phyloP scores from a whole-genome alignment of 1,140 invertebrate genomes.

The Ips nitidus region DNA sequence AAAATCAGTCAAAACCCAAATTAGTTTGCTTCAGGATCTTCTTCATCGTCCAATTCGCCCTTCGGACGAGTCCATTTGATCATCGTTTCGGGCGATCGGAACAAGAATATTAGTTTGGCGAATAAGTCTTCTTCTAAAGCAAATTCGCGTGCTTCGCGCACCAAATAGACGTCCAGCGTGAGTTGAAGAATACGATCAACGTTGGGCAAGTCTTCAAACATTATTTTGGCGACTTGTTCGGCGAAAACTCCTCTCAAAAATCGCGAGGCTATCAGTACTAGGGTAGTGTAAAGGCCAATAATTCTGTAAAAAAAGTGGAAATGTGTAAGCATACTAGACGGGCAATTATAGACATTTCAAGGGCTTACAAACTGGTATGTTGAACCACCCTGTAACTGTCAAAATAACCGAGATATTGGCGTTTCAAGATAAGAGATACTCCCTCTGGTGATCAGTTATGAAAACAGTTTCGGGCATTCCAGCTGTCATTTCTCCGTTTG shows the following conservation, averaged over 20 bases:
- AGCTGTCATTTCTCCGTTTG: too few relatives aligned
- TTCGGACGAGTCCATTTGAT: slow-evolving; percentile 88
- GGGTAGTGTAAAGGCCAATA: slow-evolving; percentile 94
- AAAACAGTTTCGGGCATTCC: too few relatives aligned
- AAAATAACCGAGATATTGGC: too few relatives aligned
- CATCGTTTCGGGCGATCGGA: slow-evolving; percentile 95
- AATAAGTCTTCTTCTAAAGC: slow-evolving; percentile 97
- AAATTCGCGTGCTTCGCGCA: slow-evolving; percentile 92
- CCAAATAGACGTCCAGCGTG: slow-evolving; percentile 95
- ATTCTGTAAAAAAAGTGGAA: slow-evolving; percentile 67
- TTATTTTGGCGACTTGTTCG: slow-evolving; percentile 86
- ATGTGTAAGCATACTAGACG: neutral
- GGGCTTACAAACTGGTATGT: too few relatives aligned
- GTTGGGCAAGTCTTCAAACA: slow-evolving; percentile 96
- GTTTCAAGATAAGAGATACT: too few relatives aligned
- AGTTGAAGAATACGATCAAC: slow-evolving; percentile 92
- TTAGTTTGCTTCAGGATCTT: slow-evolving; percentile 54
- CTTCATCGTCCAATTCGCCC: slow-evolving; percentile 51
- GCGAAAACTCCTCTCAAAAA: slow-evolving; percentile 84
- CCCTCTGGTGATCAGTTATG: too few relatives aligned
- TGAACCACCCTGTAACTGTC: too few relatives aligned
- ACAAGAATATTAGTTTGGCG: slow-evolving; percentile 98
- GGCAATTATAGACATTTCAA: too few relatives aligned
- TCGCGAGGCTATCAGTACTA: slow-evolving; percentile 91
- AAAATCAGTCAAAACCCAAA: neutral